phyloP scores from a whole-genome alignment of 2,113 vertebrate species.

The Trogon melanurus region DNA sequence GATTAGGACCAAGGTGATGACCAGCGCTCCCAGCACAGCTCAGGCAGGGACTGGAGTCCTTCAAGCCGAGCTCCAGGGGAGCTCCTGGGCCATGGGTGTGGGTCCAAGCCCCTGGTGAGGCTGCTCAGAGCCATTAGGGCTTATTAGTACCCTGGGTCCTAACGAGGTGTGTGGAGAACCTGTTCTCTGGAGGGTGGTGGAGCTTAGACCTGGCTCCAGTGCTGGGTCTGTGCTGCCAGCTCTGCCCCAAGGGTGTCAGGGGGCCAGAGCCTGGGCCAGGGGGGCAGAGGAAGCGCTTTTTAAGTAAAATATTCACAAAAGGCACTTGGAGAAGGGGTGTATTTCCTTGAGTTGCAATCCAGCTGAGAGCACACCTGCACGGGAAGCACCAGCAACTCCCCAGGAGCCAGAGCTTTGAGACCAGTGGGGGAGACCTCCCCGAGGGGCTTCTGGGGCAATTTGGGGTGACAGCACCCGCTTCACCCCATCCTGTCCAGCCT shows the following conservation, averaged over 20 bases:
- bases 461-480: neutral
- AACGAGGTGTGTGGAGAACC: fast-evolving
- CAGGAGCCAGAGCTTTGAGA: neutral
- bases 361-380: fast-evolving
- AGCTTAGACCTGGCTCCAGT: neutral
- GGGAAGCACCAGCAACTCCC: neutral
- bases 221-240: neutral
- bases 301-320: neutral
- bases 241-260: neutral
- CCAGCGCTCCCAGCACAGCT: fast-evolving
- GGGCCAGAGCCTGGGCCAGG: neutral
- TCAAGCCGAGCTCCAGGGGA: neutral
- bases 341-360: neutral
- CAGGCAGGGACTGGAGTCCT: neutral
- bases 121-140: neutral
- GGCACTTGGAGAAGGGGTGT: neutral
- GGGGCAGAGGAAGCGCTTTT: fast-evolving
- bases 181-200: neutral
- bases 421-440: no score
- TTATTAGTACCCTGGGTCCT: neutral
- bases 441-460: fast-evolving
- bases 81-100: neutral
- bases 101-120: neutral
- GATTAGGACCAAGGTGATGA: neutral
- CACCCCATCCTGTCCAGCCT: neutral